These are phyloP conservation scores for Alces alces DNA, from an alignment of 2,113 vertebrate species.

Conservation along the genomic window DNA sequence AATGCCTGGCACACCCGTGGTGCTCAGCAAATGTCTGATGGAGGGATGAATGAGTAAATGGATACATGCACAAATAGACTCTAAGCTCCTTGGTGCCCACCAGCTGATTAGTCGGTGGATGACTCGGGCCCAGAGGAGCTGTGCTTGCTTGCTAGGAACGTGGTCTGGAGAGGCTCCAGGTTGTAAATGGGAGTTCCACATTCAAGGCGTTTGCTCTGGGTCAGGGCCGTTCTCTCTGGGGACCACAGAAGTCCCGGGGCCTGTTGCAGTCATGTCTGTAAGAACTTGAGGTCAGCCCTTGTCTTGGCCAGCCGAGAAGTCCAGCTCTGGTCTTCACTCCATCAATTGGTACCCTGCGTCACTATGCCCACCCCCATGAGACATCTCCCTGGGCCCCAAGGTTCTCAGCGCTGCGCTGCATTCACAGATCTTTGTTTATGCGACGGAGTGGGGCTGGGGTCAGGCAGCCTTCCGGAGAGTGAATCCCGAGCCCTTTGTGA, in stretches of 20 bases:
- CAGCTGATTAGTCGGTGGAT: accelerated
- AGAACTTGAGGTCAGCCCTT: background rate
- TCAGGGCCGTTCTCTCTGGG: background rate
- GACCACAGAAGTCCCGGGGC: background rate
- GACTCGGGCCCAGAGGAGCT: background rate
- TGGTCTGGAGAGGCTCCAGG: background rate
- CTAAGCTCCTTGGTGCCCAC: background rate
- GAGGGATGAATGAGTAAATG: background rate
- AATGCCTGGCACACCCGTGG: accelerated
- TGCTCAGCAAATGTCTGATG: accelerated
- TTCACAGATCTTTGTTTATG: background rate
- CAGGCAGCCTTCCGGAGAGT: background rate
- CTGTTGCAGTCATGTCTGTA: background rate
- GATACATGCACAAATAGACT: background rate
- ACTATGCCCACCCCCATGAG: background rate
- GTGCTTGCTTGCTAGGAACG: background rate
- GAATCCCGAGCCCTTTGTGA: background rate
- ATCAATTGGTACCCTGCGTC: accelerated
- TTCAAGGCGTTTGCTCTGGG: accelerated
- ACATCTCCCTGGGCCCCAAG: background rate
- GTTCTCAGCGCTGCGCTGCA: background rate
- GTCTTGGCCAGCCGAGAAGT: background rate
- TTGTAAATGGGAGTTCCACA: background rate
- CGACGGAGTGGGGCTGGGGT: accelerated
- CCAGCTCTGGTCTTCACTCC: background rate